Evolutionary conservation across 2,113 vertebrate genomes (phyloP).

Genomic region (Emydocephalus ijimae): DNA sequence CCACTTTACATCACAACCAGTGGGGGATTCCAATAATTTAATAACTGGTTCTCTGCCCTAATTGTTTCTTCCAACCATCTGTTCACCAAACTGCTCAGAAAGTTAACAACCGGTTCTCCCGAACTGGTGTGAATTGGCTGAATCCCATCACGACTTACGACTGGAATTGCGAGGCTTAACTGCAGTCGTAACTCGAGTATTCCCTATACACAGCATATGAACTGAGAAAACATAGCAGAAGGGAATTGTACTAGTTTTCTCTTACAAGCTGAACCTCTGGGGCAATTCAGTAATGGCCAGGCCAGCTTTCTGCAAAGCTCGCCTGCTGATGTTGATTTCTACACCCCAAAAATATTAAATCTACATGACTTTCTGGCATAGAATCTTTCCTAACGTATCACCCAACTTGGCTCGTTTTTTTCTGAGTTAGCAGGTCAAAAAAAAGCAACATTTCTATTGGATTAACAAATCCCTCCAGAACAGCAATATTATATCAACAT

Average conservation of each 20-base stretch:
- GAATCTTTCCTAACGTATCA: neutral
- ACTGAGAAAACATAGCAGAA: neutral
- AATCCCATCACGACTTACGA: neutral
- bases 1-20: too few species aligned
- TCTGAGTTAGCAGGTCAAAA: neutral
- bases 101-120: too few species aligned
- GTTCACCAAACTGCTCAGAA: too few species aligned
- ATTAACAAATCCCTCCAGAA: neutral
- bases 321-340: neutral
- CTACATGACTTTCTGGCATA: neutral
- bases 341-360: neutral
- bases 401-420: neutral
- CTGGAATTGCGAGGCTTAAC: neutral
- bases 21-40: too few species aligned
- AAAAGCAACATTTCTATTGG: neutral
- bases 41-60: too few species aligned
- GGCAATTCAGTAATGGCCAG: neutral
- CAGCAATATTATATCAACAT: neutral
- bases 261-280: neutral
- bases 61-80: too few species aligned
- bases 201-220: neutral
- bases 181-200: neutral
- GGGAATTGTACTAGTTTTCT: neutral
- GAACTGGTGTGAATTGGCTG: too few species aligned
- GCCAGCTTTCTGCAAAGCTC: neutral